Conservation (phyloP, 2,113 vertebrate genomes). For the Hipposideros armiger region DNA sequence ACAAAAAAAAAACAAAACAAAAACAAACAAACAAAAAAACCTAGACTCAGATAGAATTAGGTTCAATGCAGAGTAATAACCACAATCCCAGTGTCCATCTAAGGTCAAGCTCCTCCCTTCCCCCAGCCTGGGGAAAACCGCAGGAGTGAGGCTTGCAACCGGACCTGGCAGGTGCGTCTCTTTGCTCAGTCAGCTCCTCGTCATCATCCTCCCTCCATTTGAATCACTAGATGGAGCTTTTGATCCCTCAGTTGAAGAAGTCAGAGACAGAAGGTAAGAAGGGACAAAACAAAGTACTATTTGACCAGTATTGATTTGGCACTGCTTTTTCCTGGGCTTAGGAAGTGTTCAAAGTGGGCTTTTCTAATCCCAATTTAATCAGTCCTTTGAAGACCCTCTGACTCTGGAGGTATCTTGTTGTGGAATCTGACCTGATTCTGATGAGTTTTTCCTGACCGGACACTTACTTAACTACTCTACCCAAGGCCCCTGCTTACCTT, state of each 20-base stretch:
- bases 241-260: not conserved
- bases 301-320: not conserved
- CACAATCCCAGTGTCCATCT: not conserved
- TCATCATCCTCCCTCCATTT: not conserved
- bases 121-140: not conserved
- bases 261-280: not conserved
- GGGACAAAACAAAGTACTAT: not conserved
- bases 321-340: not conserved
- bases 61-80: not conserved
- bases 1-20: not conserved
- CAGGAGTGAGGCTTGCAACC: not conserved
- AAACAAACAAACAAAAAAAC: not conserved
- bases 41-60: not conserved
- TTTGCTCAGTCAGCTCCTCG: not conserved
- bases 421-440: conserved; percentile 4
- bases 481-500: not conserved
- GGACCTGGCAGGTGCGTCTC: not conserved
- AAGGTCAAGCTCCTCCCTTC: not conserved
- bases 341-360: not conserved
- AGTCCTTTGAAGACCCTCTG: not conserved
- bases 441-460: not conserved
- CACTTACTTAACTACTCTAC: not conserved
- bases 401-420: not conserved
- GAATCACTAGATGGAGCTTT: not conserved
- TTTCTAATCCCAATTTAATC: not conserved